phyloP scores from a whole-genome alignment of 2,113 vertebrate species.

The Macquaria ambigua region DNA sequence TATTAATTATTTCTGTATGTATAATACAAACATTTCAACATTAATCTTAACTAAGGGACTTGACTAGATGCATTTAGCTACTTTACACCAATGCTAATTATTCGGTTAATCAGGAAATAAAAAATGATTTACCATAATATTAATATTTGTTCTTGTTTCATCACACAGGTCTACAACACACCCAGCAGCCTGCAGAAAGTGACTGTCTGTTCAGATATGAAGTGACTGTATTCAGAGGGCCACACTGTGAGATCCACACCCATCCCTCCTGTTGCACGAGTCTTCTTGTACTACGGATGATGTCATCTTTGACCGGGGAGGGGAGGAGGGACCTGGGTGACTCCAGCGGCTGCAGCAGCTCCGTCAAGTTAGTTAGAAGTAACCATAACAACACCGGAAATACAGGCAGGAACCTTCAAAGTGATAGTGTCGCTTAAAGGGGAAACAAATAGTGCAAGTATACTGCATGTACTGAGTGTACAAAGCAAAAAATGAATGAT shows the following conservation, averaged over 20 bases:
- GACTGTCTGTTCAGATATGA: neutral
- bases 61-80: neutral
- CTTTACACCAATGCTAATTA: neutral
- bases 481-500: neutral
- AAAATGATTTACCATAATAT: neutral
- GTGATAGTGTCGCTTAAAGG: neutral
- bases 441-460: neutral
- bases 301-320: conserved; percentile 75
- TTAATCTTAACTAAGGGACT: neutral
- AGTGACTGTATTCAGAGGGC: neutral
- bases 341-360: conserved; percentile 57
- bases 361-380: conserved; percentile 6
- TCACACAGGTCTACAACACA: neutral
- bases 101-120: neutral
- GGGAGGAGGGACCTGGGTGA: conserved; percentile 63
- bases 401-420: conserved; percentile 11
- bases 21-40: neutral
- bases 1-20: neutral
- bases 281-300: conserved; percentile 71
- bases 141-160: neutral
- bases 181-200: neutral
- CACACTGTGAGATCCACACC: conserved; percentile 54
- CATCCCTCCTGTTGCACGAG: conserved; percentile 73
- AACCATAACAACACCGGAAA: conserved; percentile 32
- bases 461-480: neutral